phyloP scores from a whole-genome alignment of 1,140 invertebrate genomes.

The Protaetia brevitarsis region DNA sequence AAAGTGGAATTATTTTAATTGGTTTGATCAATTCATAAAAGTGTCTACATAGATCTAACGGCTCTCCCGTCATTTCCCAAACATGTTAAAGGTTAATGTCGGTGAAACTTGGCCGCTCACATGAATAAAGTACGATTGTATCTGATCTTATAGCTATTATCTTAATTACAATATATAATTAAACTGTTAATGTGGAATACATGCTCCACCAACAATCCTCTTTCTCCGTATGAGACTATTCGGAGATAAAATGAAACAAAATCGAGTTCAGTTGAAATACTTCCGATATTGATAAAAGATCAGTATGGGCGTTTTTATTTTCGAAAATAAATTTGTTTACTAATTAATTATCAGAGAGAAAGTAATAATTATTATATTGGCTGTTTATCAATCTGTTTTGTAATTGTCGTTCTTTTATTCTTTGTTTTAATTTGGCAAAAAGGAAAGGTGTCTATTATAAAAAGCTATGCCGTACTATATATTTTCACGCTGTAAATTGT shows the following conservation, averaged over 20 bases:
- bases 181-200: conserved; percentile 5
- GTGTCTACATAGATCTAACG: not conserved
- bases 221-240: not conserved
- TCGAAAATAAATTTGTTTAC: not conserved
- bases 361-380: conserved; percentile 1
- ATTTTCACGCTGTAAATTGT: no score
- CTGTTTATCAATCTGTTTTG: not conserved
- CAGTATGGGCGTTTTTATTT: not conserved
- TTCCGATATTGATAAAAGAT: conserved; percentile 12
- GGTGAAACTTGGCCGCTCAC: conserved; percentile 3
- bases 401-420: not conserved
- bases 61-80: not conserved
- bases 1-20: not conserved
- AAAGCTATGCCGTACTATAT: not conserved
- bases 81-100: conserved; percentile 2
- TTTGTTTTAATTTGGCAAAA: not conserved
- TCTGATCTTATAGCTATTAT: not conserved
- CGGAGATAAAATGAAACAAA: not conserved
- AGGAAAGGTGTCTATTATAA: not conserved
- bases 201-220: conserved; percentile 7
- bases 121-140: not conserved
- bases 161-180: conserved; percentile 13
- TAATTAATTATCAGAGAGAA: not conserved
- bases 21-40: not conserved
- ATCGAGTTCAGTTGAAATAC: not conserved